These are phyloP conservation scores for Epistrophella euchroma DNA, from an alignment of 2,888 invertebrate species.

Conservation along the genomic window DNA sequence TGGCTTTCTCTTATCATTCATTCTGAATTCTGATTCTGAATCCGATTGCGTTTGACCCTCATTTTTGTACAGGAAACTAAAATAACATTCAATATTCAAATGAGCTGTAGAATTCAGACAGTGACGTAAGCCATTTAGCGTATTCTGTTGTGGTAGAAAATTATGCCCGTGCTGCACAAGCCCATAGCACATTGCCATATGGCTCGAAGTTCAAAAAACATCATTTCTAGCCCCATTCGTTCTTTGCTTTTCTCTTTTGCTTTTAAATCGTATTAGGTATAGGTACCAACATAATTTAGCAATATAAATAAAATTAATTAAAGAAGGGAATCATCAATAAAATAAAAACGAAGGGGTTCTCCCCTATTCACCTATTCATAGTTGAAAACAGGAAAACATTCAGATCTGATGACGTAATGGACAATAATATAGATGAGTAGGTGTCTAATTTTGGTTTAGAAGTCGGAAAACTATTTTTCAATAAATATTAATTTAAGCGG, in stretches of 20 bases:
- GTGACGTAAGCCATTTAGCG: conserved; percentile 12
- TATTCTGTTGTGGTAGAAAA: conserved; percentile 17
- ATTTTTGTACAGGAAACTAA: conserved; percentile 59
- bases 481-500: neutral
- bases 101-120: conserved; percentile 18
- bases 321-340: conserved; percentile 41
- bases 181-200: conserved; percentile 59
- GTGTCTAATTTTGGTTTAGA: conserved; percentile 14
- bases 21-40: conserved; percentile 7
- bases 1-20: conserved; percentile 46
- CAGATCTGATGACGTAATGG: conserved; percentile 55
- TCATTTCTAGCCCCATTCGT: no score
- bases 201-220: conserved; percentile 6
- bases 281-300: neutral
- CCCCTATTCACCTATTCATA: conserved; percentile 40
- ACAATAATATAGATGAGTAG: conserved; percentile 38
- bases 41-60: conserved; percentile 57
- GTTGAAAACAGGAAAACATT: conserved; percentile 51
- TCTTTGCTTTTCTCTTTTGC: neutral
- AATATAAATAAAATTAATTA: conserved; percentile 58
- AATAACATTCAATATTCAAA: conserved; percentile 50
- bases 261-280: neutral
- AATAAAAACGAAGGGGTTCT: conserved; percentile 43
- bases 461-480: conserved; percentile 11
- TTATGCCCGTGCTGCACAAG: conserved; percentile 42